A percentile compares a stretch with the other conserved stretches of the same genome.
These are phyloP conservation scores for Argyresthia albistria DNA, from an alignment of 2,888 invertebrate species.

Conservation along the genomic window DNA sequence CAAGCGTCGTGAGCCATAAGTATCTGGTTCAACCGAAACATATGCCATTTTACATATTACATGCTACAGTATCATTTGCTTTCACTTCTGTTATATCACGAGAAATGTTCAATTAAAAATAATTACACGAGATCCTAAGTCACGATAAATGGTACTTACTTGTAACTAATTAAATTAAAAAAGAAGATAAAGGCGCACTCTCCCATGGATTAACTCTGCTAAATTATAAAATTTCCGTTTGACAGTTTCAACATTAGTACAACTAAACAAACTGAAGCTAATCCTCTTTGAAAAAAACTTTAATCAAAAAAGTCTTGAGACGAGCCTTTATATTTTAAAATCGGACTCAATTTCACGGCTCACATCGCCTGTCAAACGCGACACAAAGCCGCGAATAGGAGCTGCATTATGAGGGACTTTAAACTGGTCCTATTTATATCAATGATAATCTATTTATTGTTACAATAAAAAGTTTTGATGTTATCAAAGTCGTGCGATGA, in stretches of 20 bases:
- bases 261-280: slow-evolving; percentile 61
- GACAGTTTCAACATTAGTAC: slow-evolving; percentile 46
- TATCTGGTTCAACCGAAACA: no score
- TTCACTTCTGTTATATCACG: neutral
- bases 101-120: neutral
- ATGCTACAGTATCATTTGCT: neutral
- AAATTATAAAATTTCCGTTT: slow-evolving; percentile 18
- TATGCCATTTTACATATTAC: no score
- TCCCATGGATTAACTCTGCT: slow-evolving; percentile 17
- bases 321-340: slow-evolving; percentile 59
- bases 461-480: slow-evolving; percentile 67
- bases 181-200: neutral
- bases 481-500: slow-evolving; percentile 59
- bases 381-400: slow-evolving; percentile 65
- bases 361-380: slow-evolving; percentile 65
- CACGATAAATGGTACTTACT: slow-evolving; percentile 2
- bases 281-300: slow-evolving; percentile 43
- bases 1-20: no score
- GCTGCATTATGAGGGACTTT: slow-evolving; percentile 56
- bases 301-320: slow-evolving; percentile 53
- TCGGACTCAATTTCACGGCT: slow-evolving; percentile 69
- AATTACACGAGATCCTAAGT: neutral
- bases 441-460: slow-evolving; percentile 70
- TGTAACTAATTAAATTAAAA: neutral
- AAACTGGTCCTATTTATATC: slow-evolving; percentile 68